Percentiles rank a stretch among this genome's conserved stretches.
Evolutionary conservation across 1,140 invertebrate species (phyloP).

Genomic region (Aphidius ervi): DNA sequence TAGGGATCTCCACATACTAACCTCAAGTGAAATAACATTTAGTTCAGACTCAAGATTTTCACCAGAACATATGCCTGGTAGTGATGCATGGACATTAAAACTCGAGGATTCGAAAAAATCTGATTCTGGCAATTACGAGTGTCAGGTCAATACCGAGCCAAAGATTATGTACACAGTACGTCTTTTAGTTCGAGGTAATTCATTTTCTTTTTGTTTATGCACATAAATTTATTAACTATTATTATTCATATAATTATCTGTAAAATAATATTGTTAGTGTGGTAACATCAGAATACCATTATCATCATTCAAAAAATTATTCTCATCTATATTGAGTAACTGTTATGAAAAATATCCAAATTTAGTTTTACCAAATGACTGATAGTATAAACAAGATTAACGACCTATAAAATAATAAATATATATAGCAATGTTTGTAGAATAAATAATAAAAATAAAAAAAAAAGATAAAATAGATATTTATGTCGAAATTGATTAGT

Average conservation of each 20-base stretch:
- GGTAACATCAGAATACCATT: not conserved
- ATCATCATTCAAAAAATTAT: no score
- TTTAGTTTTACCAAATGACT: no score
- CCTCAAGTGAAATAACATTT: conserved; percentile 65
- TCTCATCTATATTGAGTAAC: no score
- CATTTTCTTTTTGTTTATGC: no score
- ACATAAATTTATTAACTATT: conserved; percentile 5
- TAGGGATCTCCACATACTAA: conserved; percentile 70
- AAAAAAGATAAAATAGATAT: no score
- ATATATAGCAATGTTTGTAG: no score
- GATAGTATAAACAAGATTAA: no score
- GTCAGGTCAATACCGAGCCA: conserved; percentile 77
- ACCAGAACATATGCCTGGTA: conserved; percentile 54
- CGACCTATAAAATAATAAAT: no score
- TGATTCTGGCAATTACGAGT: conserved; percentile 73
- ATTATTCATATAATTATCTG: not conserved
- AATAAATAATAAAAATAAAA: no score
- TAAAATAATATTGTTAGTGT: no score
- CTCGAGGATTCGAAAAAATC: conserved; percentile 61
- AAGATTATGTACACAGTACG: conserved; percentile 68
- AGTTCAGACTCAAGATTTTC: conserved; percentile 68
- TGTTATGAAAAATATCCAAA: no score
- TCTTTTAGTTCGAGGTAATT: conserved; percentile 62
- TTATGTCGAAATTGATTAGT: no score
- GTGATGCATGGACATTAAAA: conserved; percentile 64